A percentile compares a stretch with the other conserved stretches of the same genome.
phyloP scores from a whole-genome alignment of 1,140 invertebrate species.

The Stegodyphus dumicola region DNA sequence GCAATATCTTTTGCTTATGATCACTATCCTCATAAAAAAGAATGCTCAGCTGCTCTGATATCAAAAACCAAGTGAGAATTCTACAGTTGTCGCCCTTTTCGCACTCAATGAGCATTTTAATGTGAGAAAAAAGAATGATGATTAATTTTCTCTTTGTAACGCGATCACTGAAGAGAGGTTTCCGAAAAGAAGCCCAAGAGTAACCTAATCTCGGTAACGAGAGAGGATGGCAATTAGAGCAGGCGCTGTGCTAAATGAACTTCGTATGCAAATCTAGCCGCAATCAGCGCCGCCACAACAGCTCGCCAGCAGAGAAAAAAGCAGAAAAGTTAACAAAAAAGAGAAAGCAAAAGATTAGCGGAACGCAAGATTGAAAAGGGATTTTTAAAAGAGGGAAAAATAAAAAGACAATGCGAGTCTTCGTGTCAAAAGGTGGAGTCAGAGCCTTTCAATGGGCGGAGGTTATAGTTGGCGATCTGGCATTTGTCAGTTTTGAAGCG shows the following conservation, averaged over 20 bases:
- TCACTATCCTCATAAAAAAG: no score
- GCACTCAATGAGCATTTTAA: background rate
- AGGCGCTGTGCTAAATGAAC: constrained; percentile 10
- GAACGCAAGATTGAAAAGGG: constrained; percentile 6
- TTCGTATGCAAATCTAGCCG: constrained; percentile 10
- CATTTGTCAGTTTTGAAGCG: constrained; percentile 37
- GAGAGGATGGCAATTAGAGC: constrained; percentile 8
- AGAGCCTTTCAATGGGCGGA: constrained; percentile 45
- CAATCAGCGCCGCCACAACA: background rate
- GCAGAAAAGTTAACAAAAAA: background rate
- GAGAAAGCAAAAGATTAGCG: constrained; percentile 6
- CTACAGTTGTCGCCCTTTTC: no score
- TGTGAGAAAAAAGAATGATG: background rate
- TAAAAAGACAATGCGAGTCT: constrained; percentile 32
- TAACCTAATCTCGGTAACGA: background rate
- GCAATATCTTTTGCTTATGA: no score
- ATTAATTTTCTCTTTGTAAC: background rate
- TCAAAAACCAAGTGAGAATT: no score
- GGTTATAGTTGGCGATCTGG: constrained; percentile 55
- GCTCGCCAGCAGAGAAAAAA: background rate
- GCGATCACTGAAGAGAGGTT: background rate
- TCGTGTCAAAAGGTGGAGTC: constrained; percentile 58
- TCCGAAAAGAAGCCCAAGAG: background rate
- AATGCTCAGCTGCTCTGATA: no score
- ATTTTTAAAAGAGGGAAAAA: constrained; percentile 19